Evolutionary conservation across 2,888 invertebrate species (phyloP).

Genomic region (Acleris emargana): DNA sequence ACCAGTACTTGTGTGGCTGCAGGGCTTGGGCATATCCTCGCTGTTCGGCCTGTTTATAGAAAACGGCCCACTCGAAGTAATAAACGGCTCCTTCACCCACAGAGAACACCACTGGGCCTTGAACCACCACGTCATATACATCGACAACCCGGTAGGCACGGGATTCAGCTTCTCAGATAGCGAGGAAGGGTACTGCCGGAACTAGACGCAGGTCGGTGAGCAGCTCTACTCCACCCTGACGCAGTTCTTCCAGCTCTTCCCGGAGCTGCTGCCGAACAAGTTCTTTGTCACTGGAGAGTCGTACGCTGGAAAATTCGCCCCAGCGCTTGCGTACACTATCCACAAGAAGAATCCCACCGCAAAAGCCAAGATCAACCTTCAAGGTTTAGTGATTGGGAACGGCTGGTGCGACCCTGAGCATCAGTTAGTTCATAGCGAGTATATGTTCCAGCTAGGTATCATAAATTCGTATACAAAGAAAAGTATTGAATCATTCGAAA

Average conservation of each 20-base stretch:
- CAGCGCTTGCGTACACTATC: slow-evolving; percentile 90
- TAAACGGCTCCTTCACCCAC: slow-evolving; percentile 71
- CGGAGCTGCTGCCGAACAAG: slow-evolving; percentile 87
- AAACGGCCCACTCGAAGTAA: slow-evolving; percentile 87
- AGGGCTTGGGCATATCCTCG: slow-evolving; percentile 93
- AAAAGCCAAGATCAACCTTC: slow-evolving; percentile 87
- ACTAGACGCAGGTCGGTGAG: slow-evolving; percentile 91
- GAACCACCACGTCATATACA: slow-evolving; percentile 91
- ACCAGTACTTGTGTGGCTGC: slow-evolving; percentile 92
- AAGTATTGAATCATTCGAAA: slow-evolving; percentile 1
- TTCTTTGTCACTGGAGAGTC: slow-evolving; percentile 96
- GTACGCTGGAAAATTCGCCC: slow-evolving; percentile 91
- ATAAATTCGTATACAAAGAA: slow-evolving; percentile 25
- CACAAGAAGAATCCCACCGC: slow-evolving; percentile 85
- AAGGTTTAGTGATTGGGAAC: slow-evolving; percentile 38
- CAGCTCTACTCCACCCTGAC: slow-evolving; percentile 89
- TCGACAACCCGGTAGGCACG: slow-evolving; percentile 96
- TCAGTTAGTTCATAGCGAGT: slow-evolving; percentile 35
- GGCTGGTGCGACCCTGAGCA: slow-evolving; percentile 36
- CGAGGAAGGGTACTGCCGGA: slow-evolving; percentile 89
- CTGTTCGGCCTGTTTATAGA: slow-evolving; percentile 92
- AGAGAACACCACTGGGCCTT: slow-evolving; percentile 92
- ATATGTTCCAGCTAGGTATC: slow-evolving; percentile 35
- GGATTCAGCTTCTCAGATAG: slow-evolving; percentile 95
- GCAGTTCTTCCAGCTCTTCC: slow-evolving; percentile 94